Base-by-base conservation (phyloP, 2,888 invertebrate genomes). In the Eupithecia subumbrata region DNA sequence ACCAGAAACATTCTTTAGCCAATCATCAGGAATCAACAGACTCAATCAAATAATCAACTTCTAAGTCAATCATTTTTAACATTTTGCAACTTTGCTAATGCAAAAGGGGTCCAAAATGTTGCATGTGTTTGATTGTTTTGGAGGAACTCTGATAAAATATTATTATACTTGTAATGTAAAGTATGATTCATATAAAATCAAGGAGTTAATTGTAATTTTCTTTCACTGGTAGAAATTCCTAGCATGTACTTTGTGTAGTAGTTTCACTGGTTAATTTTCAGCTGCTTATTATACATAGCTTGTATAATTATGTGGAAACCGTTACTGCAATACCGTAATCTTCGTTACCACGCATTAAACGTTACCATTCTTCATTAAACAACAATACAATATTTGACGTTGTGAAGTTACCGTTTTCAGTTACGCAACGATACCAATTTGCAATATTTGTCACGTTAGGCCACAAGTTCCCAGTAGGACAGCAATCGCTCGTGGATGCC, bases 401-500 rank as follows among this genome's bases (percentile, higher is more conserved):
- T n/a, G n/a, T n/a, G n/a, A n/a, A n/a, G 63, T 34, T 60, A 11
- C 22, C 11, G 22, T 56, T 56, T 22, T 22, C 22, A 45, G 45
- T 45, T 14, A 45, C 45, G 56, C 30, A 30, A 34, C 37, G 12
- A 37, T 37, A 34, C 30, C 63, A 66, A 11, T 56, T 60, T 5
- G 12, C 2, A 52, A 2, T 1, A 16, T 64, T 18, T 34, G 7
- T 64, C 16, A 5, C 34, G 7, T 92, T 89, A 93, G 81, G 91
- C 93, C 87, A 90, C 89, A 48, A 93, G 86, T 71, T 93, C 89
- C 97, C 97, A 97, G 92, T 96, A 97, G 84, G 96, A 96, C 82
- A 96, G 88, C 78, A 97, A 88, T 81, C 96, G 95, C 80, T 97
- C 97, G 40, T 95, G 96, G 79, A 95, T 95, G 0, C 95, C 94